Evolutionary conservation across 1,140 invertebrate genomes (phyloP).

Genomic region (Mya arenaria): DNA sequence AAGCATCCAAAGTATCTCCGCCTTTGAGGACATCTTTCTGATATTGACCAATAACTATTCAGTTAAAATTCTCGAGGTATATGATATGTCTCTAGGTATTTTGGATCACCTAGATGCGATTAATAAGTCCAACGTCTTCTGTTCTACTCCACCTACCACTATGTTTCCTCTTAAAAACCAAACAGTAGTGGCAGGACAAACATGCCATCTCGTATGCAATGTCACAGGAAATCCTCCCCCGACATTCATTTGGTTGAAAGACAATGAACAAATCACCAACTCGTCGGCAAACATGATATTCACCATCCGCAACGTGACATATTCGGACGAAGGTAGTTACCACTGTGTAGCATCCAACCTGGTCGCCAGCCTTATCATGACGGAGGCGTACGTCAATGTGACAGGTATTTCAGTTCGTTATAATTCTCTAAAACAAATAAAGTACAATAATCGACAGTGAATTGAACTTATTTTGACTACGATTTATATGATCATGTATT

Average conservation of each 20-base stretch:
- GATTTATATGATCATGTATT: too few species aligned
- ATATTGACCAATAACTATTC: conserved; percentile 12
- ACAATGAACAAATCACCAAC: background rate
- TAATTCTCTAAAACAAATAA: too few species aligned
- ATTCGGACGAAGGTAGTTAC: background rate
- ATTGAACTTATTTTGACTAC: too few species aligned
- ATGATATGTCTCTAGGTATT: background rate
- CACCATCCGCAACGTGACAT: background rate
- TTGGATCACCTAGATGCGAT: background rate
- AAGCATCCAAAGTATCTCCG: background rate
- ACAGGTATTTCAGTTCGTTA: background rate
- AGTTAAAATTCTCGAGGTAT: background rate
- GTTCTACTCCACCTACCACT: conserved; percentile 9
- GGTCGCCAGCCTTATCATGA: too few species aligned
- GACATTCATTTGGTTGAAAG: background rate
- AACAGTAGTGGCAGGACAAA: background rate
- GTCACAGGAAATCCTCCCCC: background rate
- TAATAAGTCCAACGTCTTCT: conserved; percentile 5
- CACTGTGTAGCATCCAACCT: conserved; percentile 37
- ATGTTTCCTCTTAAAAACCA: background rate
- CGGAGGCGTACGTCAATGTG: background rate
- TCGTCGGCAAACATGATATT: background rate
- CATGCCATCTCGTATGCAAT: background rate
- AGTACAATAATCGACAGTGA: too few species aligned
- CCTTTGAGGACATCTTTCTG: conserved; percentile 9